Conservation (phyloP, 2,888 invertebrate genomes). For the Ganaspis brasiliensis region DNA sequence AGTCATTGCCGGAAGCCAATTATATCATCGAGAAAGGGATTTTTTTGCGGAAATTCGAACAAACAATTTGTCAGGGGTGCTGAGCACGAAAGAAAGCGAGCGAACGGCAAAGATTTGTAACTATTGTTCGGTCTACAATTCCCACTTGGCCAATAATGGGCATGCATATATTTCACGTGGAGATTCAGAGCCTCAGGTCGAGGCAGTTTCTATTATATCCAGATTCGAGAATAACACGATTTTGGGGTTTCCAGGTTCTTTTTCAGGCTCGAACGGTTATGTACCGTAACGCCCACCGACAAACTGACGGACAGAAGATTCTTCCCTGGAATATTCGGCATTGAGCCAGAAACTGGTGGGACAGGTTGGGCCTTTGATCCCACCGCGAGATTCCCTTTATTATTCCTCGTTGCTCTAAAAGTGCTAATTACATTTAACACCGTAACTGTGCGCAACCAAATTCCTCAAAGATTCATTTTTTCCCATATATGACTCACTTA, state of each 20-base stretch:
- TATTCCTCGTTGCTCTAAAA: constrained; percentile 67
- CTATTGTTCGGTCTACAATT: constrained; percentile 22
- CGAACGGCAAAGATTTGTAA: not conserved
- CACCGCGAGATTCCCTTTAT: constrained; percentile 61
- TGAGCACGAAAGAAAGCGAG: not conserved
- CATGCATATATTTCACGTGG: constrained; percentile 20
- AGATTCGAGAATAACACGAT: constrained; percentile 12
- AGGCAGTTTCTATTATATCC: constrained; percentile 35
- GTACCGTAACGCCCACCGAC: constrained; percentile 62
- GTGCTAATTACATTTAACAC: constrained; percentile 70
- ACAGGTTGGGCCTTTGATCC: constrained; percentile 73
- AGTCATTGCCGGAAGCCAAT: not conserved
- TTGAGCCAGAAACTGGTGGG: constrained; percentile 68
- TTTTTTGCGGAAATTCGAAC: constrained; percentile 8
- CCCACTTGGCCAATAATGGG: constrained; percentile 20
- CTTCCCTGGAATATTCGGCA: constrained; percentile 21
- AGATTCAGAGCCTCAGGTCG: not conserved
- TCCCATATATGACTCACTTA: too few relatives aligned
- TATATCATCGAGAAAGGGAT: not conserved
- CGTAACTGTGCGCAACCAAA: not conserved
- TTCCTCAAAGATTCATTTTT: not conserved
- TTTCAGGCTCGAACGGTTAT: constrained; percentile 53
- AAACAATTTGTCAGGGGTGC: constrained; percentile 39
- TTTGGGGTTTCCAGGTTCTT: not conserved
- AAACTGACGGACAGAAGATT: constrained; percentile 51